These are phyloP conservation scores for Litoditis marina DNA, from an alignment of 2,888 invertebrate genomes.

Conservation along the genomic window DNA sequence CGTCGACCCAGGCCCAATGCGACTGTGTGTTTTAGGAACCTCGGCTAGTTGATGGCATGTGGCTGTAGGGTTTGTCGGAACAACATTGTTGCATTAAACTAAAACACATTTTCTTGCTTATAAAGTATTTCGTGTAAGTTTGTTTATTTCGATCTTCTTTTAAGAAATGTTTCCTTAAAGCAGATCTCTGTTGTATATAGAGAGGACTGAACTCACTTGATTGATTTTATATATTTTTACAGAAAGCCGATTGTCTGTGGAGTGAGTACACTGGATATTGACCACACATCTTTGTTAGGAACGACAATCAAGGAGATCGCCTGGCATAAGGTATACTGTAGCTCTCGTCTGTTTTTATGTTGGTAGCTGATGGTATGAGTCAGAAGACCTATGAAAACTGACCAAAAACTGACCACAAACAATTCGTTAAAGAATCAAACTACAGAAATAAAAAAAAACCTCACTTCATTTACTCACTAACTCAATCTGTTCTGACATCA, in stretches of 20 bases:
- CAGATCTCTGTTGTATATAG: background rate
- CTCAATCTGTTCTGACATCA: too few species aligned
- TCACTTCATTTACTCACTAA: too few species aligned
- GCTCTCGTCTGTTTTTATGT: too few species aligned
- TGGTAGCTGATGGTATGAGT: too few species aligned
- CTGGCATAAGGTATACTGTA: constrained; percentile 73
- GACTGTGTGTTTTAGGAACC: too few species aligned
- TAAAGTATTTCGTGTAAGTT: background rate
- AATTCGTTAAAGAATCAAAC: too few species aligned
- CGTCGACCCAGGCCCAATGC: too few species aligned
- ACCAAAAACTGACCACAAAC: too few species aligned
- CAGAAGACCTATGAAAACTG: too few species aligned
- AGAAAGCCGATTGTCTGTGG: constrained; percentile 82
- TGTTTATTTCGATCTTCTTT: background rate
- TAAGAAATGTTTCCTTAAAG: background rate
- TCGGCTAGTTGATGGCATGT: too few species aligned
- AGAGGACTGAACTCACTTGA: background rate
- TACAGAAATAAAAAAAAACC: too few species aligned
- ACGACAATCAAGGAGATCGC: constrained; percentile 82
- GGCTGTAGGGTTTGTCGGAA: background rate
- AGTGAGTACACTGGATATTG: constrained; percentile 83
- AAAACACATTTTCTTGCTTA: background rate
- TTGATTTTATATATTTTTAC: constrained; percentile 24
- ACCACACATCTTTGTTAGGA: constrained; percentile 83
- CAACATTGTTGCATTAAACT: background rate